These are phyloP conservation scores for Alosa alosa DNA, from an alignment of 2,113 vertebrate genomes.

Conservation along the genomic window DNA sequence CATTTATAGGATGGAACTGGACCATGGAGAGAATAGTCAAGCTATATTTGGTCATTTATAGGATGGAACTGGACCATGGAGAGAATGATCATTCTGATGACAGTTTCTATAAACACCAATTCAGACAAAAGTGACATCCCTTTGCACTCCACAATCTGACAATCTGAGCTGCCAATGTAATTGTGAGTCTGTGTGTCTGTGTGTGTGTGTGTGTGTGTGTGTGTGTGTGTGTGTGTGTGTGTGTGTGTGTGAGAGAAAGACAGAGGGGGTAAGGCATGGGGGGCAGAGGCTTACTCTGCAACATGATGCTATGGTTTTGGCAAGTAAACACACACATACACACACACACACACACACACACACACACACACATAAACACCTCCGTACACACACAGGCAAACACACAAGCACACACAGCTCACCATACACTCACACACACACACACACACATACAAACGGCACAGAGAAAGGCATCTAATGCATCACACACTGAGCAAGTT, in stretches of 20 bases:
- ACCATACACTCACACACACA: background rate
- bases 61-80: background rate
- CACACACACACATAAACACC: background rate
- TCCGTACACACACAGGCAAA: background rate
- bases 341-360: background rate
- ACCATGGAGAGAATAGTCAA: background rate
- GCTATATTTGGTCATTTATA: background rate
- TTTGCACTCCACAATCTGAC: no score
- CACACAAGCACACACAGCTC: background rate
- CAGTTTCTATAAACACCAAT: background rate
- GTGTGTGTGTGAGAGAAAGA: background rate
- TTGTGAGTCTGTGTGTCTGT: background rate
- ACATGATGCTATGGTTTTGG: background rate
- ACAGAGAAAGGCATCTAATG: constrained; percentile 18
- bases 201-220: background rate
- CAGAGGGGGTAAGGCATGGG: background rate
- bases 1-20: background rate
- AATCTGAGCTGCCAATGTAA: background rate
- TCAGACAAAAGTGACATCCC: background rate
- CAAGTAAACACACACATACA: background rate
- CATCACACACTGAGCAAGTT: constrained; percentile 17
- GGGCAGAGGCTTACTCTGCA: background rate
- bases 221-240: background rate
- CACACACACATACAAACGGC: background rate
- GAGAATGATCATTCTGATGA: background rate